phyloP scores from a whole-genome alignment of 2,113 vertebrate species.

The Nasalis larvatus region DNA sequence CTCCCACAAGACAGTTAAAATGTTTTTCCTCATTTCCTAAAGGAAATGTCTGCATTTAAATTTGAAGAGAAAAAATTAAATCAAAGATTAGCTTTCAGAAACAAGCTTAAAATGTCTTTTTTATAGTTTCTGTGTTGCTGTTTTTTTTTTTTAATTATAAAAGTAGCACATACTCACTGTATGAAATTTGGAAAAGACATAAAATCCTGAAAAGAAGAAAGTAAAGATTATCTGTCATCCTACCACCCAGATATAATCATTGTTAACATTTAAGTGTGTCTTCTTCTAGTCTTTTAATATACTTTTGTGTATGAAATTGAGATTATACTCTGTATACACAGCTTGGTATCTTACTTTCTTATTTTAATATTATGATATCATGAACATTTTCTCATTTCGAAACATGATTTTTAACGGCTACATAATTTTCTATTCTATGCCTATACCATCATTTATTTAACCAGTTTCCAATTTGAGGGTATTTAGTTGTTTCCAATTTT shows the following conservation, averaged over 20 bases:
- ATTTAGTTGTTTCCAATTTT: slow-evolving; percentile 40
- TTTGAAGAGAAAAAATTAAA: slow-evolving; percentile 68
- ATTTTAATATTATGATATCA: slow-evolving; percentile 47
- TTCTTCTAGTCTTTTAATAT: slow-evolving; percentile 49
- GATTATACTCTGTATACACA: background rate
- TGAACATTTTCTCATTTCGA: slow-evolving; percentile 43
- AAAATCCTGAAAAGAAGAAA: slow-evolving; percentile 50
- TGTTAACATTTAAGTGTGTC: slow-evolving; percentile 40
- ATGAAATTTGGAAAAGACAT: slow-evolving; percentile 54
- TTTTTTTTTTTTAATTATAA: slow-evolving; percentile 60
- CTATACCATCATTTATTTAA: slow-evolving; percentile 36
- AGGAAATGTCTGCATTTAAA: slow-evolving; percentile 65
- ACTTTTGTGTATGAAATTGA: slow-evolving; percentile 35
- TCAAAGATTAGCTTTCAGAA: slow-evolving; percentile 69
- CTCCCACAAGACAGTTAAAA: slow-evolving; percentile 55
- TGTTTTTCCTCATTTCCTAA: slow-evolving; percentile 51
- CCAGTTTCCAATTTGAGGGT: background rate
- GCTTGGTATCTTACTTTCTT: slow-evolving; percentile 42
- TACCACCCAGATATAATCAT: slow-evolving; percentile 12
- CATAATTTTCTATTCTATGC: slow-evolving; percentile 19
- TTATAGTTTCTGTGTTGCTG: slow-evolving; percentile 48
- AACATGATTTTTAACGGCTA: slow-evolving; percentile 28
- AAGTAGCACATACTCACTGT: slow-evolving; percentile 51
- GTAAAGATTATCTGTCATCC: slow-evolving; percentile 45
- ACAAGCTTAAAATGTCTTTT: slow-evolving; percentile 61